Evolutionary conservation across 2,797 vertebrate species (phyloP).

Genomic region (Aotus griseimembra): DNA sequence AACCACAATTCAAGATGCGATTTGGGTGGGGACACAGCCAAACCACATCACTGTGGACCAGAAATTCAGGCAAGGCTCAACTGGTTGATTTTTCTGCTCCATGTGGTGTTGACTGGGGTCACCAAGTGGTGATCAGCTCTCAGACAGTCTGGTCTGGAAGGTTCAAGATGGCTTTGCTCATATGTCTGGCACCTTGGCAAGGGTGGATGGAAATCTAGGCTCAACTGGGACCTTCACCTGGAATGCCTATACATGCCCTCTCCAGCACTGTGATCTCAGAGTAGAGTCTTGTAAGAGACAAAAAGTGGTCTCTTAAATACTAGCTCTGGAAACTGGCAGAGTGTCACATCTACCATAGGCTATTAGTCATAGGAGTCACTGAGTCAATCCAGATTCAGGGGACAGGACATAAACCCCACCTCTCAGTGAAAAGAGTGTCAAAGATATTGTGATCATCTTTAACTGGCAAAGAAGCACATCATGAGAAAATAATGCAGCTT

Average conservation of each 20-base stretch:
- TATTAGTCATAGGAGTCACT: neutral
- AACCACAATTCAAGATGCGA: neutral
- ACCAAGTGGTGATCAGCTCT: neutral
- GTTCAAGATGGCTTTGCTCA: neutral
- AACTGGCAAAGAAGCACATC: neutral
- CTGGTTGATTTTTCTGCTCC: neutral
- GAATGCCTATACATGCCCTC: too few species aligned
- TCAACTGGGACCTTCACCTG: neutral
- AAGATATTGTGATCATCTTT: neutral
- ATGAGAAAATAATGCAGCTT: neutral
- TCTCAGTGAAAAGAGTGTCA: neutral
- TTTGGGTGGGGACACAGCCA: neutral
- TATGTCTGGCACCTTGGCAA: neutral
- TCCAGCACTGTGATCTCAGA: neutral
- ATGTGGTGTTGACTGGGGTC: accelerated
- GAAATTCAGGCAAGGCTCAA: neutral
- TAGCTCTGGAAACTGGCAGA: neutral
- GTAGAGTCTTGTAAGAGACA: neutral
- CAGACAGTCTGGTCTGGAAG: neutral
- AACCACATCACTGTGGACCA: neutral
- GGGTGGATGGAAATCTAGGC: neutral
- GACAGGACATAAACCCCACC: neutral
- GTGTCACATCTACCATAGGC: neutral
- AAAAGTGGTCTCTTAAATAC: neutral
- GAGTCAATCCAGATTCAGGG: neutral